A percentile compares a stretch with the other conserved stretches of the same genome.
These are phyloP conservation scores for Tangara arthus DNA, from an alignment of 2,797 vertebrate genomes.

Conservation along the genomic window DNA sequence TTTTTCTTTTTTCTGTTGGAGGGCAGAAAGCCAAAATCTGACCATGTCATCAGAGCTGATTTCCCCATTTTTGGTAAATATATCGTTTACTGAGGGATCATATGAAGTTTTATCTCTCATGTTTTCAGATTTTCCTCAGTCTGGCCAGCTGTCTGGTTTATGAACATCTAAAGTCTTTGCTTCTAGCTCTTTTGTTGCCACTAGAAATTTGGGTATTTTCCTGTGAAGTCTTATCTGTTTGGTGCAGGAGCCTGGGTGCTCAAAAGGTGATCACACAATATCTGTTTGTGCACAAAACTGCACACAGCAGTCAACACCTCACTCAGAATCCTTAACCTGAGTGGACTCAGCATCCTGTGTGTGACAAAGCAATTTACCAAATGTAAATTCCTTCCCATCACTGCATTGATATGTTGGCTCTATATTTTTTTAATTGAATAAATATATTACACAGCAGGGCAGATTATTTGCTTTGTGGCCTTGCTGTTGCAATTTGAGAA, in stretches of 20 bases:
- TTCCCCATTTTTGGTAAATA: not conserved
- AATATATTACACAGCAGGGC: slow-evolving; percentile 72
- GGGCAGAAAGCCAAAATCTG: not conserved
- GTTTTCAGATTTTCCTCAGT: not conserved
- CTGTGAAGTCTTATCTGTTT: not conserved
- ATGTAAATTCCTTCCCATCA: slow-evolving; percentile 10
- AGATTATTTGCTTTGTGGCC: slow-evolving; percentile 65
- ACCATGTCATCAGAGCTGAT: not conserved
- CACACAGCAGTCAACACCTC: not conserved
- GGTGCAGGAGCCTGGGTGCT: not conserved
- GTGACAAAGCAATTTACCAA: slow-evolving; percentile 20
- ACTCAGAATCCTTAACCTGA: not conserved
- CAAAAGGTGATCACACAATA: not conserved
- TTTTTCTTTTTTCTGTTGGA: not conserved
- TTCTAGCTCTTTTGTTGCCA: not conserved
- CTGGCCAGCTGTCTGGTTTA: not conserved
- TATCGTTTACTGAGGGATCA: not conserved
- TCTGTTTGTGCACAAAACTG: not conserved
- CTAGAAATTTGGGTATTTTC: not conserved
- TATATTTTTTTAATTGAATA: slow-evolving; percentile 64
- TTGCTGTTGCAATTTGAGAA: slow-evolving; percentile 63
- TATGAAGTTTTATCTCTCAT: not conserved
- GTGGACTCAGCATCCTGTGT: not conserved
- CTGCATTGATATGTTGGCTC: slow-evolving; percentile 36
- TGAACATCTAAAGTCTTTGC: not conserved